Conservation (phyloP, 2,888 invertebrate species). For the Ormyrus thymus region DNA sequence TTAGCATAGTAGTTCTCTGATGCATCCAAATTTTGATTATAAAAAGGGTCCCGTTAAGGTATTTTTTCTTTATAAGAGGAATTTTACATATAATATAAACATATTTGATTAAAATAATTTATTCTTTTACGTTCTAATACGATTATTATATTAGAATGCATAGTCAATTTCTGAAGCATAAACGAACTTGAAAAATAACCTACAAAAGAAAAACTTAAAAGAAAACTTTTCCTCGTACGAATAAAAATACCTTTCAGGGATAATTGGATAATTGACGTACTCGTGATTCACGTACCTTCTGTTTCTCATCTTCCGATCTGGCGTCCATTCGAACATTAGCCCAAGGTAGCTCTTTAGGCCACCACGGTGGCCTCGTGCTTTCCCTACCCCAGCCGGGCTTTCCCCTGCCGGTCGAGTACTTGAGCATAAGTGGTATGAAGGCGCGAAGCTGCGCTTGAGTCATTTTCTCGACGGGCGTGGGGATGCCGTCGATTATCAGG, state of each 20-base stretch:
- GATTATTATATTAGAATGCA: too few species aligned
- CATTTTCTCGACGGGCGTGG: conserved; percentile 99
- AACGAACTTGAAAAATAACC: too few species aligned
- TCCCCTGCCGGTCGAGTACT: conserved; percentile 96
- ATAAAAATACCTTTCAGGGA: conserved; percentile 19
- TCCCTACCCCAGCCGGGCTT: conserved; percentile 99
- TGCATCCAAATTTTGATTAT: not conserved
- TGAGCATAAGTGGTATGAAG: conserved; percentile 98
- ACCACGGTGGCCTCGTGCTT: conserved; percentile 97
- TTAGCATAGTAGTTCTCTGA: conserved; percentile 47
- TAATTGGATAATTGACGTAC: conserved; percentile 12
- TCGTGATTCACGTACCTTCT: conserved; percentile 81
- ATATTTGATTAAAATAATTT: too few species aligned
- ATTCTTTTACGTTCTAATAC: too few species aligned
- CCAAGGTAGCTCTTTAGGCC: conserved; percentile 99
- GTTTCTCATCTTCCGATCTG: conserved; percentile 95
- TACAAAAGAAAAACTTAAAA: too few species aligned
- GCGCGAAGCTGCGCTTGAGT: conserved; percentile 97
- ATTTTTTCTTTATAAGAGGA: not conserved
- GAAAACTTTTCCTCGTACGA: too few species aligned
- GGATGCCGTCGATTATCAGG: conserved; percentile 97
- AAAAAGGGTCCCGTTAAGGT: conserved; percentile 13
- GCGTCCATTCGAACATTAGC: conserved; percentile 99
- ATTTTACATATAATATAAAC: too few species aligned
- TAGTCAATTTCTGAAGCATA: too few species aligned